Evolutionary conservation across 2,888 invertebrate genomes (phyloP).

Genomic region (Dolichopus griseipennis): DNA sequence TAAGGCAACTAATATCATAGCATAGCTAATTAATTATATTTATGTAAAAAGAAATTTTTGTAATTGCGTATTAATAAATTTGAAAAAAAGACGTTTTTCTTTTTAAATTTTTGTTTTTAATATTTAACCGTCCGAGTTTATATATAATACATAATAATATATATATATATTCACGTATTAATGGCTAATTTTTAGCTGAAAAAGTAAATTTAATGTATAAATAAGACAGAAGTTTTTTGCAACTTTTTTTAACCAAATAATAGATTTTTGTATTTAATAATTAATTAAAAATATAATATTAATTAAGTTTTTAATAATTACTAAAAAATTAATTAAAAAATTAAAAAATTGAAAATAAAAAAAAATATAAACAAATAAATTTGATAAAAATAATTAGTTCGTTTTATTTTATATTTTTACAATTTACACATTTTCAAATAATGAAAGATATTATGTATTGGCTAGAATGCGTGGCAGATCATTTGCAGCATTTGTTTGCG

Average conservation of each 20-base stretch:
- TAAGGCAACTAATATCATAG: not conserved
- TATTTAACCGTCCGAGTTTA: not conserved
- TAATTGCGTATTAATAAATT: not conserved
- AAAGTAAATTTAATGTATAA: not conserved
- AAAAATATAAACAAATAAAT: not conserved
- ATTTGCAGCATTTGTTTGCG: too few species aligned
- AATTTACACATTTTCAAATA: too few species aligned
- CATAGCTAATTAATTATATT: not conserved
- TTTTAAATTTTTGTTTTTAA: not conserved
- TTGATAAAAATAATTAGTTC: not conserved
- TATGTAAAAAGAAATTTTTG: not conserved
- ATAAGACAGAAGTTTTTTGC: not conserved
- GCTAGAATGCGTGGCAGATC: too few species aligned
- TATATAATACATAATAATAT: not conserved
- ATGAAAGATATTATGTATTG: too few species aligned
- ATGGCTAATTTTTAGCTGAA: constrained; percentile 6
- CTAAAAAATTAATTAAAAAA: constrained; percentile 3
- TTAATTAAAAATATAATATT: not conserved
- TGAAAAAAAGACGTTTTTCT: too few species aligned
- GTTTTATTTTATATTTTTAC: not conserved
- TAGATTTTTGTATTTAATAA: not conserved
- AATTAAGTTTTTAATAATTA: constrained; percentile 9
- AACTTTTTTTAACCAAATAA: constrained; percentile 5
- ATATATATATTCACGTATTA: not conserved
- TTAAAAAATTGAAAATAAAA: not conserved